Base-by-base conservation (phyloP, 1,140 invertebrate species). In the Drosophila orosa region DNA sequence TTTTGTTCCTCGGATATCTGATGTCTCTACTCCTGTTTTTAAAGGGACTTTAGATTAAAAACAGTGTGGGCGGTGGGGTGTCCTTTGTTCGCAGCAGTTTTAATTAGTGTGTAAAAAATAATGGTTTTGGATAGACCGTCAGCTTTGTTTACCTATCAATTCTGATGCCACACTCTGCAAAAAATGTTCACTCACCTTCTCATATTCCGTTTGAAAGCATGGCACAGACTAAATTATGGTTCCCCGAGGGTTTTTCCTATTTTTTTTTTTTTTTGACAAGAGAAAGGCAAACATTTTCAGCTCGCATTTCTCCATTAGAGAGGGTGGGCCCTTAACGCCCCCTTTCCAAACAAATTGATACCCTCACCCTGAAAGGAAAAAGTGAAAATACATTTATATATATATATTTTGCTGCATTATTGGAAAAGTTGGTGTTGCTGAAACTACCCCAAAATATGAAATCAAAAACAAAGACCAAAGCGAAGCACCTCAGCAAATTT, bases 391-490 rank as follows among this genome's bases (percentile, higher is more conserved):
- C 15, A 58, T 48, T 58, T 48, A 6, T 72, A 72, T 50, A 27
- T 27, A 27, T 27, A 48, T 44, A 52, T 52, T 50, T 42, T 35
- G 35, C 74, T 84, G 76, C 80, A 80, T 86, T 81, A 81, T 86
- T 80, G 60, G 35, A 60, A 78, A 65, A 47, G 39, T 57, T 29
- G n/a, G 22, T 12, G 24, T 22, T 1, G 39, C 54, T 40, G 45
- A 71, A 84, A 63, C 78, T 67, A 80, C 78, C 81, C 78, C 60
- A 0, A 31, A 55, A 50, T 35, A 33, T 25, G 29, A 48, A 42
- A 52, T 33, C 15, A 17, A n/a, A 50, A 56, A 57, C 31, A 48
- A 40, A 52, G 40, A 57, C 48, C 48, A 10, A 22, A 44, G 24
- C 24, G 29, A 56, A 47, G 62, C 58, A 76, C 60, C 74, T 86